Percentiles rank a stretch among this genome's conserved stretches.
Evolutionary conservation across 2,797 vertebrate species (phyloP).

Genomic region (Sebastes miniatus): DNA sequence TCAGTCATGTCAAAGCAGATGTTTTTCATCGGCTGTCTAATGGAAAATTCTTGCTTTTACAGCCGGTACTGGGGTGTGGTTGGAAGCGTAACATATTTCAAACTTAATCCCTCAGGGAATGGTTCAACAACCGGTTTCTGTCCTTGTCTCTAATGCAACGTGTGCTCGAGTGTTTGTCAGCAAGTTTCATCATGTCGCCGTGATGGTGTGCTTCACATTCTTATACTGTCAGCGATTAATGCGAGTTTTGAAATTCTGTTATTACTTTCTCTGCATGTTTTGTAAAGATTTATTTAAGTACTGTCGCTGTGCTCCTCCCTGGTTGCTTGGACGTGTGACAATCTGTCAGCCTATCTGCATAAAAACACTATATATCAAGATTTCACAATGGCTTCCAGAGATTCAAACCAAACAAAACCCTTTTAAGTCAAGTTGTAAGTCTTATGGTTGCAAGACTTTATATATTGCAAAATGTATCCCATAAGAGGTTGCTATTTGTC

Average conservation of each 20-base stretch:
- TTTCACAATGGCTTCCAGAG: background rate
- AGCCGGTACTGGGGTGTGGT: constrained; percentile 24
- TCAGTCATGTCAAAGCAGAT: constrained; percentile 18
- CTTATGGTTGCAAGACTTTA: background rate
- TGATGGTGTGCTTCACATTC: background rate
- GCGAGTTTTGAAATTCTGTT: background rate
- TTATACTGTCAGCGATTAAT: background rate
- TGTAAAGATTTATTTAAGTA: background rate
- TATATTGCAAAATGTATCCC: background rate
- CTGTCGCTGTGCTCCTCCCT: background rate
- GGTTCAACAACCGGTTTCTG: background rate
- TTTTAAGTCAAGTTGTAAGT: background rate
- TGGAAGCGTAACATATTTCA: background rate
- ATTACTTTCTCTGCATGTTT: background rate
- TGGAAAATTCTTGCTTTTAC: constrained; percentile 9
- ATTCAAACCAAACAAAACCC: background rate
- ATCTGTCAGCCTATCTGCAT: background rate
- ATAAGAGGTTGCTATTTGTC: background rate
- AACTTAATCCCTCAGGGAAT: background rate
- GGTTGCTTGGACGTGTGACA: background rate
- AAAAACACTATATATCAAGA: background rate
- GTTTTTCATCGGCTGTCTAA: constrained; percentile 6
- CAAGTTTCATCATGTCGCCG: background rate
- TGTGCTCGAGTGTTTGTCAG: background rate
- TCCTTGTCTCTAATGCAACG: background rate